These are phyloP conservation scores for Oncorhynchus masou DNA, from an alignment of 2,113 vertebrate genomes.

Conservation along the genomic window DNA sequence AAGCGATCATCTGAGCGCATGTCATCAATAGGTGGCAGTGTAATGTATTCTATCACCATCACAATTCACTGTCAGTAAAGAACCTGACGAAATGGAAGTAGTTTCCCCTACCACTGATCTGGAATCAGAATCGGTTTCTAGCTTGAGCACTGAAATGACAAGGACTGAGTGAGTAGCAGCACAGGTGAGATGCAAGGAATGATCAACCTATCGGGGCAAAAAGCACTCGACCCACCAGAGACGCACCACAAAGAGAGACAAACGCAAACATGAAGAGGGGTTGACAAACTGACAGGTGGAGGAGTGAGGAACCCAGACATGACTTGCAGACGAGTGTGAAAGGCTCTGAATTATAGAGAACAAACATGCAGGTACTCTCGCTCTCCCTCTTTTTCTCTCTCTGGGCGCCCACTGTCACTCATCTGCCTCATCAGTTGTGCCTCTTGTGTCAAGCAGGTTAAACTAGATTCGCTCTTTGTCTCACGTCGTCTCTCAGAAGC, in stretches of 20 bases:
- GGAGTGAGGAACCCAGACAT: not conserved
- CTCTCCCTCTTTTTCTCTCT: not conserved
- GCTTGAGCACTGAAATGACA: no score
- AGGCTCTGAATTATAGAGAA: constrained; percentile 11
- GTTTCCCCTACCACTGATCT: no score
- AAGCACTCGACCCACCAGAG: not conserved
- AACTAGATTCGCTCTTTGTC: not conserved
- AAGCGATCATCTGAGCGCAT: no score
- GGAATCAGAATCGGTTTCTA: no score
- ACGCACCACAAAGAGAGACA: not conserved
- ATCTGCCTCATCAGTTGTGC: not conserved
- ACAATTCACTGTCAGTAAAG: no score
- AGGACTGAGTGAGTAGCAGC: no score
- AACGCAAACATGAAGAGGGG: constrained; percentile 7
- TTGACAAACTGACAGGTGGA: not conserved
- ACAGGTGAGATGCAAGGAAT: no score
- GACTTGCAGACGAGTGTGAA: constrained; percentile 3
- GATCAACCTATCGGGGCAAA: no score
- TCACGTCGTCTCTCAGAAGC: not conserved
- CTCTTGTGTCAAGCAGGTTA: not conserved
- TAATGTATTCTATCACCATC: no score
- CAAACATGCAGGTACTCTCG: constrained; percentile 11
- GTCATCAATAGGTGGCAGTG: no score
- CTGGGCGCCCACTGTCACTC: not conserved
- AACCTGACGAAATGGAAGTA: no score